Percentiles rank a stretch among this genome's conserved stretches.
These are phyloP conservation scores for Hydroisotoma schaefferi DNA, from an alignment of 2,888 invertebrate genomes.

Conservation along the genomic window DNA sequence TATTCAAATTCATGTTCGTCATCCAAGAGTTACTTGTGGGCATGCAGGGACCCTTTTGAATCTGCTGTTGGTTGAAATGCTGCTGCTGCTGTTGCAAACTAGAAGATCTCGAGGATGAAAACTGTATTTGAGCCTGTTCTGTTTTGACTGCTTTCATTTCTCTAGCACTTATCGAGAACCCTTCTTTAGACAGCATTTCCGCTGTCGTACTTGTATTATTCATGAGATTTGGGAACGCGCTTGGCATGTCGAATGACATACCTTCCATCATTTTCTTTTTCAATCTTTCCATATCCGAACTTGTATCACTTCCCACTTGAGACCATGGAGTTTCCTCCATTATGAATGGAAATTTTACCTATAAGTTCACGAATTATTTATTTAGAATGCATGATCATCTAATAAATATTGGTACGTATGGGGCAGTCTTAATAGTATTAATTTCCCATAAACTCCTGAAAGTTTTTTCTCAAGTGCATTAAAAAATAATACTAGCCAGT, in stretches of 20 bases:
- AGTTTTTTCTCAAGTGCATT: too few relatives aligned
- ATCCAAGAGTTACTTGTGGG: constrained; percentile 17
- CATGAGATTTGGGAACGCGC: constrained; percentile 4
- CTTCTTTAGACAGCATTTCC: constrained; percentile 18
- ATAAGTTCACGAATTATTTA: background rate
- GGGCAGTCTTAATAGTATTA: too few relatives aligned
- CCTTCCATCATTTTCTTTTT: constrained; percentile 25
- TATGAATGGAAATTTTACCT: constrained; percentile 11
- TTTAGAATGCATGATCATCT: too few relatives aligned
- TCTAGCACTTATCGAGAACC: constrained; percentile 17
- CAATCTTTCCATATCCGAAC: constrained; percentile 9
- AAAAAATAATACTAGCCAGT: too few relatives aligned
- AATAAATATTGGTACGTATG: background rate
- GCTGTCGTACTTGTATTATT: constrained; percentile 12
- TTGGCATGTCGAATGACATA: constrained; percentile 25
- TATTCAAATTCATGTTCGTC: constrained; percentile 16
- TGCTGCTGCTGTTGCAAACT: constrained; percentile 11
- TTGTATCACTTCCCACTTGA: constrained; percentile 1
- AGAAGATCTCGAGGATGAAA: constrained; percentile 31
- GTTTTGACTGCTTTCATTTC: constrained; percentile 21
- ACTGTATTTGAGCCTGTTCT: constrained; percentile 40
- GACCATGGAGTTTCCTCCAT: constrained; percentile 9
- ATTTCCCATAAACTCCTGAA: too few relatives aligned
- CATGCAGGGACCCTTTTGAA: constrained; percentile 2
- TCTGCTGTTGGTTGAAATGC: constrained; percentile 14